phyloP scores from a whole-genome alignment of 2,797 vertebrate species.

The Botia kubotai region DNA sequence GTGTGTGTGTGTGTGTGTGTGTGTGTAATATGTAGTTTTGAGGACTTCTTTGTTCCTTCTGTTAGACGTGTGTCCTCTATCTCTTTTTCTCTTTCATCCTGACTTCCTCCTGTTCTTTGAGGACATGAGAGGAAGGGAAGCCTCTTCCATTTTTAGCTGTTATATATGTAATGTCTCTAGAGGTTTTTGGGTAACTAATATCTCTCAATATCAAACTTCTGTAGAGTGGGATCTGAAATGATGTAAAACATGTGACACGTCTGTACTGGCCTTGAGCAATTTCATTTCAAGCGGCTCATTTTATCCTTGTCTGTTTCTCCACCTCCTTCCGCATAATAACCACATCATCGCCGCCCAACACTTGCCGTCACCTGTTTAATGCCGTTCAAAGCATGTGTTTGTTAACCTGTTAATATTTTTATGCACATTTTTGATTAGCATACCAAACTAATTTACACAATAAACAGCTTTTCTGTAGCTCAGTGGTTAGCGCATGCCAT shows the following conservation, averaged over 20 bases:
- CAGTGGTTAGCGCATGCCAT: too few relatives aligned
- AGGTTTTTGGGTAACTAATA: slow-evolving; percentile 49
- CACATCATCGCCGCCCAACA: neutral
- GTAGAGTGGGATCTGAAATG: slow-evolving; percentile 51
- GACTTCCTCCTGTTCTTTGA: slow-evolving; percentile 8
- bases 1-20: too few relatives aligned
- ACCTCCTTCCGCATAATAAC: slow-evolving; percentile 16
- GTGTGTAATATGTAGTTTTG: neutral
- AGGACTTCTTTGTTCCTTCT: neutral
- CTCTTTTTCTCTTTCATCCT: slow-evolving; percentile 7
- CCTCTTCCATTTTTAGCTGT: slow-evolving; percentile 32
- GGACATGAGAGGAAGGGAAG: slow-evolving; percentile 43
- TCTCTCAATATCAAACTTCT: slow-evolving; percentile 56
- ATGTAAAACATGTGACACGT: slow-evolving; percentile 53
- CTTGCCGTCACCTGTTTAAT: neutral
- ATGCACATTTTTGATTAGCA: neutral
- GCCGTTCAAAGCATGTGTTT: slow-evolving; percentile 8
- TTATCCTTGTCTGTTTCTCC: slow-evolving; percentile 23
- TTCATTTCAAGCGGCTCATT: slow-evolving; percentile 51
- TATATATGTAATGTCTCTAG: slow-evolving; percentile 47
- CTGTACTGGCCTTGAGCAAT: slow-evolving; percentile 55
- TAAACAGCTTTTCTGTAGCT: too few relatives aligned
- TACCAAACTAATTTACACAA: neutral
- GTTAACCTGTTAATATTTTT: neutral
- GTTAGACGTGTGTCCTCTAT: slow-evolving; percentile 12